Evolutionary conservation across 2,113 vertebrate species (phyloP), one percentile per base, ranked within the genome.

Genomic region (Nesoenas mayeri): DNA sequence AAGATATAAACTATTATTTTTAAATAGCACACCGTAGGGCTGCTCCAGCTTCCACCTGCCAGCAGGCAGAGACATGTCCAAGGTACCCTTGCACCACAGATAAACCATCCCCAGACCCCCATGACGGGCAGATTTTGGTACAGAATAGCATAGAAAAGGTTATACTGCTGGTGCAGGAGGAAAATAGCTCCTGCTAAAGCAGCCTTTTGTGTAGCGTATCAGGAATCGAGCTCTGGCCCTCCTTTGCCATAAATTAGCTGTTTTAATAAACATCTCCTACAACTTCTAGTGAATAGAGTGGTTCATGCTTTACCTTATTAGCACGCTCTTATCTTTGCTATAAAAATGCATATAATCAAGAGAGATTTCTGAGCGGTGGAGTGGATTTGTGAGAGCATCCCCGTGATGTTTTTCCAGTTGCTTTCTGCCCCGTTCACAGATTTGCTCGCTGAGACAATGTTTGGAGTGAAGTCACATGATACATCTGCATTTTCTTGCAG

Each of bases 401-500:
- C 36, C 93, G 89, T 93, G 50, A 89, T 89, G 91, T 94, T 96
- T 92, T 94, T 79, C 80, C 77, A 54, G 78, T 93, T 34, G 88
- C 88, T 82, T 72, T 89, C 92, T 92, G 86, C 88, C 60, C 57
- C 0, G 11, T 54, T 91, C 80, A 65, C 84, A 93, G 91, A 87
- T 96, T 95, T 94, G 86, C 88, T 91, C 83, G 77, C 83, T 75
- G 88, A 96, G 80, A 94, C 90, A 95, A 91, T 91, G 95, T 95
- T 95, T 96, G 92, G 96, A 94, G 80, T 81, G 34, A 83, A 91
- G 88, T 92, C 96, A 97, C 86, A 3, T 96, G 96, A 94, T 51
- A 80, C 36, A 93, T 95, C 93, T 97, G 95, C 96, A 95, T 96
- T 97, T 96, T 95, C 91, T 95, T 91, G 91, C 94, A 65, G 93